phyloP scores from a whole-genome alignment of 2,888 invertebrate genomes.

The Ephialtes manifestator region DNA sequence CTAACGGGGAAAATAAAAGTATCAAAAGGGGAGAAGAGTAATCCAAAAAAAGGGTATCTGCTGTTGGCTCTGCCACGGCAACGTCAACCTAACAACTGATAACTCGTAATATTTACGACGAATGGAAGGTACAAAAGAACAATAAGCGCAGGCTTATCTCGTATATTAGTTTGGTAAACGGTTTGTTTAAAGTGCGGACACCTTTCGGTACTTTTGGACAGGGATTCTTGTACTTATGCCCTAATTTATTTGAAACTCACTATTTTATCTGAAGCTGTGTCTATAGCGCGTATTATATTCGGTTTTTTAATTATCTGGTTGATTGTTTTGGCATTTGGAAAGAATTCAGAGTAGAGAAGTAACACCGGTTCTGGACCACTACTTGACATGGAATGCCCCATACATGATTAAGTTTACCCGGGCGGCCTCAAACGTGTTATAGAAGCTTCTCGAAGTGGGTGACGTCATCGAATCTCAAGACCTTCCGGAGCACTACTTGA shows the following conservation, averaged over 20 bases:
- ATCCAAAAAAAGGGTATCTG: constrained; percentile 54
- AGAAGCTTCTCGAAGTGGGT: too few relatives aligned
- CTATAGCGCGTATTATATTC: too few relatives aligned
- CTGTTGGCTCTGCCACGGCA: background rate
- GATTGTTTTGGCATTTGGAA: too few relatives aligned
- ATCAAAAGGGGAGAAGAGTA: background rate
- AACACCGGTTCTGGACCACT: too few relatives aligned
- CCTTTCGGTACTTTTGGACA: constrained; percentile 7
- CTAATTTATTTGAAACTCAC: background rate
- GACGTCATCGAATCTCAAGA: too few relatives aligned
- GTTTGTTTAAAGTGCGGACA: background rate
- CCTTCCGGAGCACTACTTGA: too few relatives aligned
- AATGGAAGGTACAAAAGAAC: constrained; percentile 40
- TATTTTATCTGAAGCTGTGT: background rate
- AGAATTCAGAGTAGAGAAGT: too few relatives aligned
- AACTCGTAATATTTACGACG: constrained; percentile 64
- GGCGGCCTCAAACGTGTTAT: too few relatives aligned
- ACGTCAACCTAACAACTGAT: constrained; percentile 29
- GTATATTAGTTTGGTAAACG: constrained; percentile 27
- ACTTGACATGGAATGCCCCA: too few relatives aligned
- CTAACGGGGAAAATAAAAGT: constrained; percentile 35
- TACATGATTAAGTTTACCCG: too few relatives aligned
- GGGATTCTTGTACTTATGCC: background rate
- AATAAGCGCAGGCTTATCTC: constrained; percentile 23
- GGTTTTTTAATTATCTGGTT: too few relatives aligned